Evolutionary conservation across 92 coral and sea anemone species (phyloP).

Genomic region (Porites evermanni): DNA sequence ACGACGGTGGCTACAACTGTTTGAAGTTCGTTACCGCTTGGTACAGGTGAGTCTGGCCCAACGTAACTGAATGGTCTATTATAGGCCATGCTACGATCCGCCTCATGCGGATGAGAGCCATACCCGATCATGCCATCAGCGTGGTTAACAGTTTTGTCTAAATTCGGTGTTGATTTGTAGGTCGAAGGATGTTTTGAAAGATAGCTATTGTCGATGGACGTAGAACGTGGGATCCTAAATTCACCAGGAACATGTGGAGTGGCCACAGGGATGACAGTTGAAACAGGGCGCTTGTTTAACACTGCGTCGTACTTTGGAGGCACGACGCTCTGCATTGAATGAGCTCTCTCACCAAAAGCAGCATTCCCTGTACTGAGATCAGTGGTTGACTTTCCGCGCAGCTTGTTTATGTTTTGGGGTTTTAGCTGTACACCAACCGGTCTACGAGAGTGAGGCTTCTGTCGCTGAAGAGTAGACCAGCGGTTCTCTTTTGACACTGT

Average conservation of each 20-base stretch:
- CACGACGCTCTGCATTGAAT: constrained; percentile 77
- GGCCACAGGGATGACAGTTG: constrained; percentile 72
- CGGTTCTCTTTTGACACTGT: constrained; percentile 92
- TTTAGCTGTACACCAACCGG: constrained; percentile 70
- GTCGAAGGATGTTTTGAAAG: constrained; percentile 22
- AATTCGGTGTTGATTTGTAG: constrained; percentile 46
- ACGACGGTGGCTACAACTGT: constrained; percentile 51
- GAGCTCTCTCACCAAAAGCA: constrained; percentile 49
- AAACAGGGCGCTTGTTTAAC: constrained; percentile 55
- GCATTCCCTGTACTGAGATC: constrained; percentile 10
- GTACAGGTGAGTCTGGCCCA: constrained; percentile 23
- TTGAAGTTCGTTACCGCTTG: constrained; percentile 1
- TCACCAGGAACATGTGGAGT: constrained; percentile 81
- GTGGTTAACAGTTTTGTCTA: constrained; percentile 11
- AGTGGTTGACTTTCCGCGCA: constrained; percentile 19
- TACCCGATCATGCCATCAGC: constrained; percentile 11
- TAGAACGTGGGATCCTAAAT: constrained; percentile 51
- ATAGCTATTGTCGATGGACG: constrained; percentile 52
- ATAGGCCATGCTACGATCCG: constrained; percentile 9
- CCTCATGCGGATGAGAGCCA: constrained; percentile 10
- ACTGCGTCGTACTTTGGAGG: constrained; percentile 71
- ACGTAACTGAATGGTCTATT: constrained; percentile 60
- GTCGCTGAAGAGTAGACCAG: constrained; percentile 82
- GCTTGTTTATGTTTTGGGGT: constrained; percentile 12
- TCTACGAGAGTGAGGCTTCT: constrained; percentile 65